Percentiles rank a stretch among this genome's conserved stretches.
Conservation (phyloP, 2,113 vertebrate species). For the Pangasianodon gigas region DNA sequence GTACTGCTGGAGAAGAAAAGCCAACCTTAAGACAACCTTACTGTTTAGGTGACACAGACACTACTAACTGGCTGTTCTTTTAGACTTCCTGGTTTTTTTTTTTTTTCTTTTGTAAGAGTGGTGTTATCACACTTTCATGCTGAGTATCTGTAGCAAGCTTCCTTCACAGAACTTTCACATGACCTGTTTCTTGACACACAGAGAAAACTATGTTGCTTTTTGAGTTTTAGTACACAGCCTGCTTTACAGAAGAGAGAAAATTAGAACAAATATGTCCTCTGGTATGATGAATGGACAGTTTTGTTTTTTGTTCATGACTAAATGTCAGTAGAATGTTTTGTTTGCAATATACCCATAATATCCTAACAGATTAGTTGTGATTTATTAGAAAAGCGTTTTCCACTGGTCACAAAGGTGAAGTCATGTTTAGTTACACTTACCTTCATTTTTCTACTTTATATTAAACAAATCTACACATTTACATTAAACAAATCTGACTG, state of each 20-base stretch:
- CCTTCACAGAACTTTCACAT: slow-evolving; percentile 34
- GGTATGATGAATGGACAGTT: background rate
- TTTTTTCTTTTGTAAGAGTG: slow-evolving; percentile 3
- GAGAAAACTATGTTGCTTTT: background rate
- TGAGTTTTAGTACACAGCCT: background rate
- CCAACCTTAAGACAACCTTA: background rate
- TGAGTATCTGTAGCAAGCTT: slow-evolving; percentile 20
- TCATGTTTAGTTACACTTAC: background rate
- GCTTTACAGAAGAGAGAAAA: background rate
- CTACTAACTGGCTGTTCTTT: background rate
- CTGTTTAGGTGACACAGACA: background rate
- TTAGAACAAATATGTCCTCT: background rate
- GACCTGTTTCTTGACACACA: slow-evolving; percentile 10
- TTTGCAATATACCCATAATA: background rate
- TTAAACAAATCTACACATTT: background rate
- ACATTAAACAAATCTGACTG: background rate
- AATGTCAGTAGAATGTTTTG: background rate
- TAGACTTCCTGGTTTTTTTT: slow-evolving; percentile 45
- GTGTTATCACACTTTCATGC: slow-evolving; percentile 38
- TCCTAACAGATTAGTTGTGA: background rate
- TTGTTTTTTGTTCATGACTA: background rate
- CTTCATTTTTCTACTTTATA: background rate
- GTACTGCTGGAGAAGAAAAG: background rate
- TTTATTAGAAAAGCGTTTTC: background rate
- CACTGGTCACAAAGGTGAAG: background rate